A percentile compares a stretch with the other conserved stretches of the same genome.
These are phyloP conservation scores for Prunella himalayana DNA, from an alignment of 2,113 vertebrate genomes.

Conservation along the genomic window DNA sequence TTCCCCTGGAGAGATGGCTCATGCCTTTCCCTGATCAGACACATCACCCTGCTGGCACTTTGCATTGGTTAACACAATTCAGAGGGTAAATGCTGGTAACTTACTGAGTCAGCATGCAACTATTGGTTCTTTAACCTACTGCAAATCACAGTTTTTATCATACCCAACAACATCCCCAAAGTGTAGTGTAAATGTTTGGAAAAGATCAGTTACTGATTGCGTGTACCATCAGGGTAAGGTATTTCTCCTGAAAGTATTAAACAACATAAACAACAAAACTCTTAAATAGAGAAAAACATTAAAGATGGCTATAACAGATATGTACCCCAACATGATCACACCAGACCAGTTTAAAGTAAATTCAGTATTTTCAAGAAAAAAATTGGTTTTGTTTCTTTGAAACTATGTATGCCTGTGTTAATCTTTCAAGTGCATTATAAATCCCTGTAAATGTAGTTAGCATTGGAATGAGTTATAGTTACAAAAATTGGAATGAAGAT, in stretches of 20 bases:
- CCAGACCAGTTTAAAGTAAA: neutral
- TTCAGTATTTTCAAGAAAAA: neutral
- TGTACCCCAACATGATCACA: neutral
- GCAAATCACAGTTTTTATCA: neutral
- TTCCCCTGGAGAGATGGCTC: neutral
- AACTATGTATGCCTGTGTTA: neutral
- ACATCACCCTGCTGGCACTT: neutral
- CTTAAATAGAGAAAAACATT: neutral
- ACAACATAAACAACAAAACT: neutral
- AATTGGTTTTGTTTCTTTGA: neutral
- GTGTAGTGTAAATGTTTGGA: neutral
- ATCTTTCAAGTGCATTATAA: slow-evolving; percentile 12
- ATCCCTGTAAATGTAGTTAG: neutral
- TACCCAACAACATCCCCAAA: neutral
- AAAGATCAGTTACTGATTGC: neutral
- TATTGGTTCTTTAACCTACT: neutral
- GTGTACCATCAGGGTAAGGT: neutral
- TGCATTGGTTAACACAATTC: neutral
- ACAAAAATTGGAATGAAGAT: neutral
- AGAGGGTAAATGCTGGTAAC: neutral
- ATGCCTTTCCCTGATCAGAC: neutral
- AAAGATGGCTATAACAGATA: neutral
- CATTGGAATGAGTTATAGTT: neutral
- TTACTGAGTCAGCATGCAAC: neutral
- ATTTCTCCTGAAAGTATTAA: neutral